Base-by-base conservation (phyloP, 2,797 vertebrate species). In the Ciconia nigra region DNA sequence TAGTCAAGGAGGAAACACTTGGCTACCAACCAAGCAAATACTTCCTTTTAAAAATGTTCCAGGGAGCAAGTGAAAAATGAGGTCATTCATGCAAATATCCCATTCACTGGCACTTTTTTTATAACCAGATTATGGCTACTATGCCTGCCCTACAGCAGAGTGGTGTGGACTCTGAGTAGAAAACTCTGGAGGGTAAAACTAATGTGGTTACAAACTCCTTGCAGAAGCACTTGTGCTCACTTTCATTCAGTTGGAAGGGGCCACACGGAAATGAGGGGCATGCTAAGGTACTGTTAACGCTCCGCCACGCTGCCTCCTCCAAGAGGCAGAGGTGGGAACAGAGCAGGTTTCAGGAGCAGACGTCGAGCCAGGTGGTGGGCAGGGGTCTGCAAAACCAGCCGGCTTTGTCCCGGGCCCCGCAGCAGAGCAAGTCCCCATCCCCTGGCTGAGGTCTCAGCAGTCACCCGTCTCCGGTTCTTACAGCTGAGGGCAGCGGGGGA, bases 1-100 rank as follows among this genome's bases (percentile, higher is more conserved):
- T 91, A 95, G 92, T 95, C 84, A 96, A 96, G 72, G 93, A 89
- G 89, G 93, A 94, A 97, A 97, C 82, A 81, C 87, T 91, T 95
- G 83, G 93, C 93, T 96, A 94, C 55, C 44, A 78, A 95, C 90
- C 93, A 95, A 97, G 78, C 66, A 96, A 58, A 80, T 61, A 62
- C 37, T 87, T 84, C 87, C 79, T 91, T 90, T 82, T 4, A 61
- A 95, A 95, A 77, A 95, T 72, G 81, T 93, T 82, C 85, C 55
- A 33, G 58, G 10, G 52, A 77, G 37, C 90, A 71, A 94, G 21
- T 72, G 54, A 63, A 89, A 93, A 87, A 74, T 55, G 49, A 93
- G 84, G 44, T 90, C 57, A 73, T 91, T 71, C 90, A 82, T 65
- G 87, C 78, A 74, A 84, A 78, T 69, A 84, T 86, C 82, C n/a